Evolutionary conservation across 2,113 vertebrate species (phyloP), one percentile per base, ranked within the genome.

Genomic region (Ameiurus melas): DNA sequence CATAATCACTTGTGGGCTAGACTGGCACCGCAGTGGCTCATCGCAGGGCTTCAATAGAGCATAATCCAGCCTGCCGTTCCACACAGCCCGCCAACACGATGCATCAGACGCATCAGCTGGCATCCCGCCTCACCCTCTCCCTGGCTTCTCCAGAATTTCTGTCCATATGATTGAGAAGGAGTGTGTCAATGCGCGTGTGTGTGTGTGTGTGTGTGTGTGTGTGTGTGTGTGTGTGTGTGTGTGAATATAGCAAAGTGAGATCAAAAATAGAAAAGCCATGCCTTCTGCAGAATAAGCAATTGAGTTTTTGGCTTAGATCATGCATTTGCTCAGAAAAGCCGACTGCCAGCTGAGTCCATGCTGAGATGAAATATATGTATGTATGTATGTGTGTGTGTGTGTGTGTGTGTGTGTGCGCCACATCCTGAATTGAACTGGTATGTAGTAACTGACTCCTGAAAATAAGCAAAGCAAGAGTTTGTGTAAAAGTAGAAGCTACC

Each of bases 241-340:
- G 62, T 90, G 90, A 92, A 85, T 91, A 89, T 60, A 73, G 55
- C 87, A 94, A 62, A 78, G 88, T 85, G 89, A 92, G 92, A 93
- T 94, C 94, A 94, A 94, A 95, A 95, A 95, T 93, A 95, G 94
- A 92, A 92, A 94, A 92, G 92, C 89, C 86, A 62, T 86, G 91
- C 92, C 89, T 94, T 94, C 92, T 93, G 94, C 95, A 92, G 92
- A 93, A 93, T 94, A 95, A 94, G 92, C 94, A 94, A 90, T 95
- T 94, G 92, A 88, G 92, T 85, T 94, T 94, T 90, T 93, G 92
- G 93, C 92, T 93, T 93, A 92, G 93, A 93, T 85, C 88, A 89
- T 87, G 90, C 43, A 89, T 90, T 94, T 92, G 89, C 92, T 89
- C 92, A 90, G 91, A 94, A 93, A 93, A 93, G 91, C 94, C 92